Conservation (phyloP, 1,140 invertebrate genomes). For the Batillaria attramentaria region DNA sequence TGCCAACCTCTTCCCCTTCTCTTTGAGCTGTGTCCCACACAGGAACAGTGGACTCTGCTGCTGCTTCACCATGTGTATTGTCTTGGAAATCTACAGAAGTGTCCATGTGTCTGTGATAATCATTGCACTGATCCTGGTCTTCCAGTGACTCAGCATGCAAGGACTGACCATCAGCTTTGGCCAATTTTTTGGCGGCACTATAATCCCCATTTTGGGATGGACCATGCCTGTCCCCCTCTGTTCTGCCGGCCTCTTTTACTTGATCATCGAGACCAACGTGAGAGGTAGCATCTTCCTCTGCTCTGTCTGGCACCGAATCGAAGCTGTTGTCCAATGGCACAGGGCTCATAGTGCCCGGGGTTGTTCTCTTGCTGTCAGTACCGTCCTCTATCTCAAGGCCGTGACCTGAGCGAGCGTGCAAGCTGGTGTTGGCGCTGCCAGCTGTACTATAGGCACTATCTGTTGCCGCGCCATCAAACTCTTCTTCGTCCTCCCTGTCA, state of each 20-base stretch:
- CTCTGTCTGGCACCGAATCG: not conserved
- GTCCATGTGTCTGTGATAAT: not conserved
- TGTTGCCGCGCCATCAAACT: not conserved
- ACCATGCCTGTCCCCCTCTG: not conserved
- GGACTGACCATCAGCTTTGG: too few relatives aligned
- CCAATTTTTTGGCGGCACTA: too few relatives aligned
- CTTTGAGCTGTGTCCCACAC: not conserved
- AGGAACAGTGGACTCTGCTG: not conserved
- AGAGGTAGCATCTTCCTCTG: not conserved
- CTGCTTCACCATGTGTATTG: not conserved
- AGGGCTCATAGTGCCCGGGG: not conserved
- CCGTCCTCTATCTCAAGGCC: not conserved
- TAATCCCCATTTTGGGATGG: too few relatives aligned
- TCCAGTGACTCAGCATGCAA: not conserved
- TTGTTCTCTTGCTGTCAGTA: not conserved
- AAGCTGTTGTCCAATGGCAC: not conserved
- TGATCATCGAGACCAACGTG: too few relatives aligned
- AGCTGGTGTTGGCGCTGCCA: conserved; percentile 5
- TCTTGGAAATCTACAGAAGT: not conserved
- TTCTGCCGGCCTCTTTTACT: not conserved
- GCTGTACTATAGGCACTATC: conserved; percentile 22
- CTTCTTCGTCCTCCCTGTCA: not conserved
- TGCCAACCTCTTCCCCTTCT: not conserved
- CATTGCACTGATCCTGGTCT: not conserved
- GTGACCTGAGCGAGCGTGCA: not conserved